Conservation (phyloP, 2,888 invertebrate genomes). For the Teleogryllus oceanicus region DNA sequence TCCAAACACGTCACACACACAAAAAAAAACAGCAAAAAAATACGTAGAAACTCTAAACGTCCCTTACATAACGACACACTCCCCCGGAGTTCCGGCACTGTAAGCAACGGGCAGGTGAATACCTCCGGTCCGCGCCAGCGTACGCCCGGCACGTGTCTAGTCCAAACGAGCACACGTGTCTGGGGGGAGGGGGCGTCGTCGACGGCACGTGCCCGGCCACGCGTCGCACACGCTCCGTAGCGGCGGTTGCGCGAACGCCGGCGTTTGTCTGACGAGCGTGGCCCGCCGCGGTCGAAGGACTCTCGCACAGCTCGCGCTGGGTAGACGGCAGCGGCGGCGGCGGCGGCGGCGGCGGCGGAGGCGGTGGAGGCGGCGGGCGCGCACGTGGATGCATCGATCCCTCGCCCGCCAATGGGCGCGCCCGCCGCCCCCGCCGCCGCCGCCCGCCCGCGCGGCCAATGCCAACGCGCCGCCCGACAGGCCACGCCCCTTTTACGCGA, state of each 20-base stretch:
- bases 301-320: neutral
- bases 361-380: neutral
- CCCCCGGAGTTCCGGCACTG: too few relatives aligned
- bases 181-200: neutral
- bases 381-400: conserved; percentile 12
- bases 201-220: conserved; percentile 23
- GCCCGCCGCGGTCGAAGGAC: neutral
- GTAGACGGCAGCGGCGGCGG: conserved; percentile 12
- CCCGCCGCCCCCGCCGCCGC: neutral
- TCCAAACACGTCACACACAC: too few relatives aligned
- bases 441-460: neutral
- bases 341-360: neutral
- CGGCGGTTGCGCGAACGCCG: neutral
- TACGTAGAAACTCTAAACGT: too few relatives aligned
- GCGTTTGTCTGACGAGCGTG: neutral
- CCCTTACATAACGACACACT: too few relatives aligned
- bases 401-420: neutral
- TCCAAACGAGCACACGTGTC: neutral
- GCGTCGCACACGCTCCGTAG: conserved; percentile 12
- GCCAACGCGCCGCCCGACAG: neutral
- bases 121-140: neutral
- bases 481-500: neutral
- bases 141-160: neutral
- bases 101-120: too few relatives aligned
- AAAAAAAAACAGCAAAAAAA: too few relatives aligned